These are phyloP conservation scores for Neodiprion pinetum DNA, from an alignment of 1,140 invertebrate genomes.

Conservation along the genomic window DNA sequence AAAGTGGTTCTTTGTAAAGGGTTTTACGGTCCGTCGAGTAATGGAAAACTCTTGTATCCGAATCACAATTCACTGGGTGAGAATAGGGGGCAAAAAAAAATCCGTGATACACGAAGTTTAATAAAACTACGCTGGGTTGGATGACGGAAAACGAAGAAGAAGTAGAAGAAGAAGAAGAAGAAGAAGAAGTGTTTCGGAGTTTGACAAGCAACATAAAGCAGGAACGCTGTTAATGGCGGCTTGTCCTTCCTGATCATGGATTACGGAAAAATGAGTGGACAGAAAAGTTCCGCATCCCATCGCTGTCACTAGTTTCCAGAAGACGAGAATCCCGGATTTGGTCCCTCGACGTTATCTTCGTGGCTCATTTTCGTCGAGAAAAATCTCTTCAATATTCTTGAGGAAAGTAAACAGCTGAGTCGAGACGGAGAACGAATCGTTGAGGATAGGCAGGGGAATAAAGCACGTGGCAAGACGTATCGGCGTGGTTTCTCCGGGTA, in stretches of 20 bases:
- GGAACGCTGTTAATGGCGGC: no score
- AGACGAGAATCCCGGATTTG: not conserved
- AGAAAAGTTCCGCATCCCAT: not conserved
- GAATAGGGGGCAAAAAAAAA: no score
- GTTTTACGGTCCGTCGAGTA: conserved; percentile 5
- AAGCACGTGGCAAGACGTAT: conserved; percentile 34
- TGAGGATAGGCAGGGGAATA: conserved; percentile 11
- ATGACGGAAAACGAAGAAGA: not conserved
- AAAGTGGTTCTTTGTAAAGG: not conserved
- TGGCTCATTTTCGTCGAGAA: not conserved
- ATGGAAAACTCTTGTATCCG: conserved; percentile 1
- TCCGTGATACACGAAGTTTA: not conserved
- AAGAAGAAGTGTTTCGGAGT: no score
- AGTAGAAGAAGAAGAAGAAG: not conserved
- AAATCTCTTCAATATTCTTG: no score
- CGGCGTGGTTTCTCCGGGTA: conserved; percentile 37
- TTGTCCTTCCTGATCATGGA: no score
- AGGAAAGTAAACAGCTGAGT: no score
- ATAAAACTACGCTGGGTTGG: not conserved
- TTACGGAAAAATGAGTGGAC: not conserved
- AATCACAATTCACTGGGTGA: no score
- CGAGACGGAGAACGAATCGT: conserved; percentile 6
- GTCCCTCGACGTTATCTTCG: not conserved
- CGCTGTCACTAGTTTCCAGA: not conserved
- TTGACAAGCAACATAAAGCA: no score